Conservation (phyloP, 2,888 invertebrate species). For the Aphidius colemani region DNA sequence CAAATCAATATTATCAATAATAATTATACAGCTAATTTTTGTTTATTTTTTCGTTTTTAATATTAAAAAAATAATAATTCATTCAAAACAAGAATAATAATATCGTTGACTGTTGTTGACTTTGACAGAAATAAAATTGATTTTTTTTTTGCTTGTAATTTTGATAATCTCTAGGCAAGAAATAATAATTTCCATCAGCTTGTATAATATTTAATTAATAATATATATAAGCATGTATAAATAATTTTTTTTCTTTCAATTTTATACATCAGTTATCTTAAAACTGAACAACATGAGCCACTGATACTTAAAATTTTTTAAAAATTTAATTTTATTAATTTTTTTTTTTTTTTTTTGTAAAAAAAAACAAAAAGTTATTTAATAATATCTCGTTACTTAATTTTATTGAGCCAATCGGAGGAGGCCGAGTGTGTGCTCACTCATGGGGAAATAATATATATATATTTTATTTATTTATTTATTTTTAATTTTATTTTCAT, state of each 20-base stretch:
- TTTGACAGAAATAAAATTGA: constrained; percentile 13
- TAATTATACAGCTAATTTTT: constrained; percentile 16
- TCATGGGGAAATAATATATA: constrained; percentile 23
- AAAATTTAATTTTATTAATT: constrained; percentile 37
- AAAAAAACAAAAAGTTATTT: neutral
- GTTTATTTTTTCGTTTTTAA: constrained; percentile 3
- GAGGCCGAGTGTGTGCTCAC: constrained; percentile 41
- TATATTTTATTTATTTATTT: neutral
- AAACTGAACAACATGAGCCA: too few relatives aligned
- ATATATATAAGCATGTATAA: constrained; percentile 7
- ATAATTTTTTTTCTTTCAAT: constrained; percentile 12
- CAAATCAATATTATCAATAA: neutral
- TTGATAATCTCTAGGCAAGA: neutral
- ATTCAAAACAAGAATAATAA: too few relatives aligned
- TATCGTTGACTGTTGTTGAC: too few relatives aligned
- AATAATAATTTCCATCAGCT: constrained; percentile 3
- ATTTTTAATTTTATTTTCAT: constrained; percentile 3
- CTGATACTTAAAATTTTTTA: constrained; percentile 33
- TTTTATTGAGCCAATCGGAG: constrained; percentile 50
- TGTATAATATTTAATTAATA: constrained; percentile 8
- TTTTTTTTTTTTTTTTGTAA: constrained; percentile 21
- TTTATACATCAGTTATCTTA: neutral
- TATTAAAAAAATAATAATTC: constrained; percentile 19
- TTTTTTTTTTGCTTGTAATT: too few relatives aligned
- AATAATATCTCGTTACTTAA: too few relatives aligned